These are phyloP conservation scores for Penaeus vannamei DNA, from an alignment of 1,140 invertebrate species.

Conservation along the genomic window DNA sequence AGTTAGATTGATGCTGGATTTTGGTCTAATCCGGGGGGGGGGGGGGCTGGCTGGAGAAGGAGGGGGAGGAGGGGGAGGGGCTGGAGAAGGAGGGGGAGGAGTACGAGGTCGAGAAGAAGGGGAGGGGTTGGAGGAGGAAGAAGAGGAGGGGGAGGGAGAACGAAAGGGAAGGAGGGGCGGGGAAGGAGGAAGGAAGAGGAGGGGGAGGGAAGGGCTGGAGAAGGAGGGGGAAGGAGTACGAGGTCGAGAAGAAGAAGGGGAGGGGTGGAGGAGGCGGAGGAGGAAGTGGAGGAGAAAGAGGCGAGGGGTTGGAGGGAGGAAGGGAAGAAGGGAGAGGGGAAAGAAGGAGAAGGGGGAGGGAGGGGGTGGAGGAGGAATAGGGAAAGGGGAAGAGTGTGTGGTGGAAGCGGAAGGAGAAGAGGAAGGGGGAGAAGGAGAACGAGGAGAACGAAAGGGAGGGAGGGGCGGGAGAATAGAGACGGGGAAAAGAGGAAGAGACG, in stretches of 20 bases:
- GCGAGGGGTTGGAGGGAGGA: background rate
- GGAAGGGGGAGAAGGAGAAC: no score
- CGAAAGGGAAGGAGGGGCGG: no score
- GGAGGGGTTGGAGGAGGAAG: background rate
- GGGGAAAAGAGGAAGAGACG: no score
- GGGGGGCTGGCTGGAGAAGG: constrained; percentile 31
- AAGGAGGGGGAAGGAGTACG: background rate
- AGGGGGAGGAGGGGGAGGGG: constrained; percentile 1
- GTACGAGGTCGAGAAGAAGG: background rate
- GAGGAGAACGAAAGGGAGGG: no score
- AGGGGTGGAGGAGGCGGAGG: background rate
- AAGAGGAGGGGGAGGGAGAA: no score
- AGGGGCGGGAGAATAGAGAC: no score
- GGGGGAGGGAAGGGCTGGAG: background rate
- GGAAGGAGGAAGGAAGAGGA: background rate
- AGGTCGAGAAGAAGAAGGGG: background rate
- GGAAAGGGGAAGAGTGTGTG: no score
- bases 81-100: background rate
- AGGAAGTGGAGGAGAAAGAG: background rate
- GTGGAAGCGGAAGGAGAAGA: no score
- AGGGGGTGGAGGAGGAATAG: no score
- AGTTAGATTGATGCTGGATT: constrained; percentile 45
- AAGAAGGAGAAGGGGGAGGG: background rate
- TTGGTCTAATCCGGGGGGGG: constrained; percentile 31
- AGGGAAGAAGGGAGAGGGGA: no score